Evolutionary conservation across 2,888 invertebrate species (phyloP), one percentile per base, ranked within the genome.

Genomic region (Poecilobothrus nobilitatus): DNA sequence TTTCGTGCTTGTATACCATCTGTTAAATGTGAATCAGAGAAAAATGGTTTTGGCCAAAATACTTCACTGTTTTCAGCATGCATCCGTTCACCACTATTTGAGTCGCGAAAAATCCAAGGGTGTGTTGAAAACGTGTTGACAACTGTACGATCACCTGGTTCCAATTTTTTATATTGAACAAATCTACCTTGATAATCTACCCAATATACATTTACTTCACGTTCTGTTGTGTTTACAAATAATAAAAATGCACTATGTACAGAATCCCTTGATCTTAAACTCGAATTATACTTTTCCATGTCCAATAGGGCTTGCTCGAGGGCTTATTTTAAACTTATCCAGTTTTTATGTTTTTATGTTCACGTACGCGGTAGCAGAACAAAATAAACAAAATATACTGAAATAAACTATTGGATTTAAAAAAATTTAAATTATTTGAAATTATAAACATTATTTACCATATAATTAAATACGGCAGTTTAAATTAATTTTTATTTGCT

Each of bases 101-200:
- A 81, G 77, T 93, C 92, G 1, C 88, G 83, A 76, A 92, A 94
- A 71, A 93, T 87, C 94, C 94, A 95, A 0, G 92, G 91, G 81
- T 95, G 94, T 0, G 89, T 88, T 18, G 88, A 86, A 78, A 84
- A 95, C 0, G 94, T 91, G 74, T 91, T 89, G 0, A 92, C 85
- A 75, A 76, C 76, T 3, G 76, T 73, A 12, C 74, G 74, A 1
- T 74, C 82, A 0, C 81, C 81, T 0, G 87, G 84, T 0, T 79
- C 76, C n/a, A 94, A 76, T 0, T 84, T 83, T 5, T 84, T 82
- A 76, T 90, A 92, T 67, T 84, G 84, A 2, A 86, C 83, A 61
- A 85, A 84, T 0, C 78, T 78, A 0, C 93, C 92, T 64, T 84
- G 80, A 76, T 88, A 92, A 79, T 92, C 89, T 21, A 93, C 84